A percentile compares a stretch with the other conserved stretches of the same genome.
phyloP scores from a whole-genome alignment of 2,113 vertebrate genomes.

The Channa argus region DNA sequence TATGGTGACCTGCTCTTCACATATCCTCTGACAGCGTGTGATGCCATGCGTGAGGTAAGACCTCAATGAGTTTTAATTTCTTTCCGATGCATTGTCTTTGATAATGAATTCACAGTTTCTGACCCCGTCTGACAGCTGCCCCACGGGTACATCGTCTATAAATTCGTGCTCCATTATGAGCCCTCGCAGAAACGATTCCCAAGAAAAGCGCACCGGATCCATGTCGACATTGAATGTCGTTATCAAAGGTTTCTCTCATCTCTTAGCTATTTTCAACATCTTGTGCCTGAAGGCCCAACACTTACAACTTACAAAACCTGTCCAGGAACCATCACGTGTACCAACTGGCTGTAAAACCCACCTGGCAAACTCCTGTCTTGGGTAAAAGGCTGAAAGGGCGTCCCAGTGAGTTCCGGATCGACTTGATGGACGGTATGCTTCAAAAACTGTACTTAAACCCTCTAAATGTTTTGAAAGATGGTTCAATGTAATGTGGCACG shows the following conservation, averaged over 20 bases:
- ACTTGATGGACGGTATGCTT: conserved; percentile 78
- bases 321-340: conserved; percentile 75
- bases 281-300: background rate
- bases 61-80: background rate
- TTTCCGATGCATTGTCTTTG: background rate
- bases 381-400: conserved; percentile 65
- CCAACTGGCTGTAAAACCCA: conserved; percentile 72
- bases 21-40: conserved; percentile 73
- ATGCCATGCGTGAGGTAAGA: conserved; percentile 64
- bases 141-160: conserved; percentile 67
- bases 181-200: conserved; percentile 46
- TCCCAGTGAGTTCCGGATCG: conserved; percentile 64
- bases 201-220: conserved; percentile 29
- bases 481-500: background rate
- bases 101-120: background rate
- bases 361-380: conserved; percentile 60
- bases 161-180: conserved; percentile 69
- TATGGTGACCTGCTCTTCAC: conserved; percentile 77
- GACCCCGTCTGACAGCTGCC: conserved; percentile 47
- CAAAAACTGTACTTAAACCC: too few species aligned
- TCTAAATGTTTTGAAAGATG: background rate
- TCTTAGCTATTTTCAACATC: background rate
- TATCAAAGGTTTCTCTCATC: conserved; percentile 68
- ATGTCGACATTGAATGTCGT: conserved; percentile 74
- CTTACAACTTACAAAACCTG: background rate